These are phyloP conservation scores for Mirounga angustirostris DNA, from an alignment of 2,113 vertebrate species.

Conservation along the genomic window DNA sequence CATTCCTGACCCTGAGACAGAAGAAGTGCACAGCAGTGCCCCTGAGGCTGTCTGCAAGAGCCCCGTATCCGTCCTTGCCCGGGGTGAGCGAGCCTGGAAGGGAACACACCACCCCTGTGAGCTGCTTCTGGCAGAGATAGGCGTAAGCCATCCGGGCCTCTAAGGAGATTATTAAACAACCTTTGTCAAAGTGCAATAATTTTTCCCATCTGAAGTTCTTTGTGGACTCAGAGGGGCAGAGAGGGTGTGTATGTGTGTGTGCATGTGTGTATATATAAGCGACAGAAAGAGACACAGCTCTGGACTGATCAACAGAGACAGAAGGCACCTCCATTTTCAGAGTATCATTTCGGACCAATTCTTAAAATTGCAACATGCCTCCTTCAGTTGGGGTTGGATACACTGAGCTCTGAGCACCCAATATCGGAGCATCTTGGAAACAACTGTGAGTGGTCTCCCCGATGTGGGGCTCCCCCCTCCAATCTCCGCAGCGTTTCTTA, in stretches of 20 bases:
- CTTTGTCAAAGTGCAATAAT: neutral
- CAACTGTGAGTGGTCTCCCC: neutral
- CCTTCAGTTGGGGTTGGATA: neutral
- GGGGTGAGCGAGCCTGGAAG: neutral
- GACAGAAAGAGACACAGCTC: neutral
- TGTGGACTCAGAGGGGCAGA: neutral
- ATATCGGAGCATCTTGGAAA: neutral
- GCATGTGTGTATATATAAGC: neutral
- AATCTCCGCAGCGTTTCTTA: neutral
- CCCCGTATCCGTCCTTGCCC: neutral
- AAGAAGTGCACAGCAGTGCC: neutral
- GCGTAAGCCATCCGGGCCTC: neutral
- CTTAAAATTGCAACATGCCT: neutral
- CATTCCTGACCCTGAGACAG: neutral
- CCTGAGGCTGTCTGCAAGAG: fast-evolving
- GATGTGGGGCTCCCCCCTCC: too few species aligned
- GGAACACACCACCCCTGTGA: neutral
- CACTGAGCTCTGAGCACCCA: neutral
- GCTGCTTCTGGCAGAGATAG: neutral
- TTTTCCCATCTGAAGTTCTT: neutral
- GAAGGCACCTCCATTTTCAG: neutral
- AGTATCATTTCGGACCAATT: neutral
- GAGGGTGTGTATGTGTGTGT: neutral
- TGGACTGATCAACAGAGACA: neutral
- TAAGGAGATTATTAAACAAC: neutral